phyloP scores from a whole-genome alignment of 2,113 vertebrate genomes.

The Genyomyrus donnyi region DNA sequence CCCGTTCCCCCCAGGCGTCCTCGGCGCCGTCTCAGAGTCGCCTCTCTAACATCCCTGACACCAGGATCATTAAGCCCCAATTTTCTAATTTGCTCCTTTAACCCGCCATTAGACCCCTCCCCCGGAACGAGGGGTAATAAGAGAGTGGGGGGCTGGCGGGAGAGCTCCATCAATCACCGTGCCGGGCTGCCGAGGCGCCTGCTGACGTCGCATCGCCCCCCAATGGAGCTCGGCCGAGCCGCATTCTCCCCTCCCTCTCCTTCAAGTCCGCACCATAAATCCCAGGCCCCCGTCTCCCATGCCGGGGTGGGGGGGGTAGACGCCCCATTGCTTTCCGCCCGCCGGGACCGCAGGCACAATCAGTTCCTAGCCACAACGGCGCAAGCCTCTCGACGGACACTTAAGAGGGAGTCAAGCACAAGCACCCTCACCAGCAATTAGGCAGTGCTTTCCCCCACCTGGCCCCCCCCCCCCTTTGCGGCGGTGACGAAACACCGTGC shows the following conservation, averaged over 20 bases:
- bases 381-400: conserved; percentile 11
- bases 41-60: conserved; percentile 32
- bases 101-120: conserved; percentile 40
- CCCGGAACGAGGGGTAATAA: conserved; percentile 20
- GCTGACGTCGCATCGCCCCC: background rate
- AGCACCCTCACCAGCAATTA: conserved; percentile 18
- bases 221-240: background rate
- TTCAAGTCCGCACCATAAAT: background rate
- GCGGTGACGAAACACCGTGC: background rate
- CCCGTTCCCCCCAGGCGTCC: conserved; percentile 5
- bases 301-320: background rate
- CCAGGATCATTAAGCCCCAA: conserved; percentile 41
- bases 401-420: conserved; percentile 20
- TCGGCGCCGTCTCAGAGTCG: background rate
- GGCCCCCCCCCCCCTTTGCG: background rate
- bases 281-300: background rate
- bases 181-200: too few relatives aligned
- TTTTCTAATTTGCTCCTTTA: conserved; percentile 46
- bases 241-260: background rate
- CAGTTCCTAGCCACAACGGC: background rate
- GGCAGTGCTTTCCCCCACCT: background rate
- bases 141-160: conserved; percentile 16
- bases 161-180: conserved; percentile 7
- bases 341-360: background rate
- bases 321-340: background rate